Percentiles rank a stretch among this genome's conserved stretches.
These are phyloP conservation scores for Pemphredon lugubris DNA, from an alignment of 2,888 invertebrate species.

Conservation along the genomic window DNA sequence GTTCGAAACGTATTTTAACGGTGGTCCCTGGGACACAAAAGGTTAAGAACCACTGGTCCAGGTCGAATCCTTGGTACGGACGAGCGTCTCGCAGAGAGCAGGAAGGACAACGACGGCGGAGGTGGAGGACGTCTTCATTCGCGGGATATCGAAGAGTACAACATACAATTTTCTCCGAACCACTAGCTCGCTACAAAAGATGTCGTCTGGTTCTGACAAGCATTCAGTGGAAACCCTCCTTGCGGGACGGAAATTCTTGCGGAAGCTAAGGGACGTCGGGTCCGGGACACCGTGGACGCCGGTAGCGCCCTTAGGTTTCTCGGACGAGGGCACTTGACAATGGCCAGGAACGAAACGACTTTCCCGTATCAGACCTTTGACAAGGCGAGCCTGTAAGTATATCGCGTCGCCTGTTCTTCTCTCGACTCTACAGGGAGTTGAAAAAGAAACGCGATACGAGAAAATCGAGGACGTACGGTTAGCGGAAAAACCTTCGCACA, in stretches of 20 bases:
- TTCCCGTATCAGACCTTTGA: constrained; percentile 73
- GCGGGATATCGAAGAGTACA: constrained; percentile 76
- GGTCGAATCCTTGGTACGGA: neutral
- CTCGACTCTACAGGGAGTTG: too few relatives aligned
- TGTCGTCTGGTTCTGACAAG: constrained; percentile 79
- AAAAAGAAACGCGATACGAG: too few relatives aligned
- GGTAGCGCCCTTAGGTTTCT: constrained; percentile 68
- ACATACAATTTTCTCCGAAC: constrained; percentile 79
- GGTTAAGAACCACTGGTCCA: too few relatives aligned
- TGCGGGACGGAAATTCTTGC: constrained; percentile 35
- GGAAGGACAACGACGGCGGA: constrained; percentile 5
- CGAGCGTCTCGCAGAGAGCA: neutral
- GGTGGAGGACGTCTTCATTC: constrained; percentile 65
- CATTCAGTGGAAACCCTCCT: constrained; percentile 74
- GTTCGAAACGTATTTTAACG: too few relatives aligned
- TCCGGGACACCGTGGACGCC: constrained; percentile 53
- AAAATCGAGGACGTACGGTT: too few relatives aligned
- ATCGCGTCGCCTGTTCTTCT: constrained; percentile 32
- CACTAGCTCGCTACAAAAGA: constrained; percentile 77
- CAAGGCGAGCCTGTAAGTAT: constrained; percentile 48
- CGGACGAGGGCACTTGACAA: constrained; percentile 67
- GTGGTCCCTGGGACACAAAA: too few relatives aligned
- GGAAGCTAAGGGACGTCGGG: constrained; percentile 59
- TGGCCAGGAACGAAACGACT: constrained; percentile 69
- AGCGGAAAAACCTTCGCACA: too few relatives aligned